phyloP scores from a whole-genome alignment of 2,797 vertebrate genomes.

The Loriculus beryllinus region DNA sequence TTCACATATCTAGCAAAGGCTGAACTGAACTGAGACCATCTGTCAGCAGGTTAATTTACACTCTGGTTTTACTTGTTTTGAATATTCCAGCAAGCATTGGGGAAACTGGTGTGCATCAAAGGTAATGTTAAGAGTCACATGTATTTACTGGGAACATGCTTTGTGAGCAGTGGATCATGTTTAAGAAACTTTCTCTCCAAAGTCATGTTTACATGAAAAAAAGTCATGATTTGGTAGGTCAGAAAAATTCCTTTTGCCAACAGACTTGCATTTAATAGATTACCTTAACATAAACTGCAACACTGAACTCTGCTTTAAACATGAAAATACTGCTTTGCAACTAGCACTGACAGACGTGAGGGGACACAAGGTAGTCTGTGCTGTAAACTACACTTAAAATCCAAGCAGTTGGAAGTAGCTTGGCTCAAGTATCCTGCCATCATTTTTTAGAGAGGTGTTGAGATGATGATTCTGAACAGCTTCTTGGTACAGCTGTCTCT shows the following conservation, averaged over 20 bases:
- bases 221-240: neutral
- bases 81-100: neutral
- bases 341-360: neutral
- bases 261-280: neutral
- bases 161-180: neutral
- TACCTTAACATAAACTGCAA: neutral
- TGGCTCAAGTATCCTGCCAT: neutral
- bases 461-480: neutral
- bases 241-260: neutral
- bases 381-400: neutral
- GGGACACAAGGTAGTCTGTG: neutral
- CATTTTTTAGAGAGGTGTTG: neutral
- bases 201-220: neutral
- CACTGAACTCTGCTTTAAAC: fast-evolving
- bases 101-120: neutral
- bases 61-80: neutral
- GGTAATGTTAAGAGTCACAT: neutral
- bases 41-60: neutral
- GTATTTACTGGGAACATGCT: neutral
- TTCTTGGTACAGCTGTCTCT: neutral
- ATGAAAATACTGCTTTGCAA: neutral
- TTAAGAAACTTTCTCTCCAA: neutral
- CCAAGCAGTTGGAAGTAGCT: neutral
- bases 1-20: neutral
- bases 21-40: neutral